These are phyloP conservation scores for Tursiops truncatus DNA, from an alignment of 2,113 vertebrate genomes.

Conservation along the genomic window DNA sequence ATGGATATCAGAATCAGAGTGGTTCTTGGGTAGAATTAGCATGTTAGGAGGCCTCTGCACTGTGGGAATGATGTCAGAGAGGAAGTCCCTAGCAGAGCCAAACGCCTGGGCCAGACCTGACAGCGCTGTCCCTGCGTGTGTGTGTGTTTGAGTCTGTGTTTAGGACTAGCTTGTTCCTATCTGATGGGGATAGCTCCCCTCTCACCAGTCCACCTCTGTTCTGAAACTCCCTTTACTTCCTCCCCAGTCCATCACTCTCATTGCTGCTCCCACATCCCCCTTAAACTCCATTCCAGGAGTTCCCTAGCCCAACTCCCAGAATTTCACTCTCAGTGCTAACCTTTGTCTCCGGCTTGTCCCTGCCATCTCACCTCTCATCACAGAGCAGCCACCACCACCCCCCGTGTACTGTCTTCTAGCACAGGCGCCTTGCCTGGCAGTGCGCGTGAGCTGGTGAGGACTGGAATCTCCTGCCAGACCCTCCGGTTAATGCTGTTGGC, in stretches of 20 bases:
- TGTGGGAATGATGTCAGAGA: neutral
- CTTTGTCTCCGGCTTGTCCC: neutral
- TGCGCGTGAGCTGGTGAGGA: neutral
- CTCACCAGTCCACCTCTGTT: neutral
- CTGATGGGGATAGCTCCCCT: neutral
- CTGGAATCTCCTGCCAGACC: constrained; percentile 14
- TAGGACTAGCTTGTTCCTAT: neutral
- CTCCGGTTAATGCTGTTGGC: constrained; percentile 39
- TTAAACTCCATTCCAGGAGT: neutral
- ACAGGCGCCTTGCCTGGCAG: constrained; percentile 21
- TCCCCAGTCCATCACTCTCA: neutral
- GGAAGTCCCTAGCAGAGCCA: constrained; percentile 4
- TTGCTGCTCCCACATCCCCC: too few species aligned
- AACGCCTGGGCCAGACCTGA: neutral
- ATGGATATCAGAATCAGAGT: constrained; percentile 30
- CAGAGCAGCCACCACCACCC: neutral
- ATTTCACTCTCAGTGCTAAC: neutral
- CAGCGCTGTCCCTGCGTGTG: neutral
- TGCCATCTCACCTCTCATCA: neutral
- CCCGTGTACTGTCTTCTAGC: neutral
- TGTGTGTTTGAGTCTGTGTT: neutral
- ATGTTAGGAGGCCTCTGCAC: neutral
- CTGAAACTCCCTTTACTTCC: neutral
- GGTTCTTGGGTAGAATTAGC: constrained; percentile 62
- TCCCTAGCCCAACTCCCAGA: neutral